Base-by-base conservation (phyloP, 2,113 vertebrate genomes). In the Holacanthus passer region DNA sequence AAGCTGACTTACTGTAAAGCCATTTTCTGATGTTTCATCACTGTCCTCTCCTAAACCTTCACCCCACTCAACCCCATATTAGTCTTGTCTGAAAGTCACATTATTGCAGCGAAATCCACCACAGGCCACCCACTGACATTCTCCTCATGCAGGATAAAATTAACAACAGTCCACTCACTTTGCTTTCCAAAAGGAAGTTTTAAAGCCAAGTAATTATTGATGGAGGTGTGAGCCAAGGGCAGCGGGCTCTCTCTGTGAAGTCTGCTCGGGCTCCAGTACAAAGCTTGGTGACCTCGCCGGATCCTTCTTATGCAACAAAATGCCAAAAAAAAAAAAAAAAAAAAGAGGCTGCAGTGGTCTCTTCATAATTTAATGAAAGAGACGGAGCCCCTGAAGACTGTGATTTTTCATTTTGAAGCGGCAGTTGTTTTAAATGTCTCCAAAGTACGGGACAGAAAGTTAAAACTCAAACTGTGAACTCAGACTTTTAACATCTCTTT, bases 71-170 rank as follows among this genome's bases (percentile, higher is more conserved):
- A 77, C 79, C 83, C 48, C 77, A 43, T 59, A 84, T 91, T 87
- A 84, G 75, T 87, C 82, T 88, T 73, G 63, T 89, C 74, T 86
- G 79, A 79, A 85, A 89, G 88, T 70, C 80, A 58, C 73, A 78
- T 86, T n/a, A 82, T 79, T 58, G 45, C 85, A 32, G 68, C 76
- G 80, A 37, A 79, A 79, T 50, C 59, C 22, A 60, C 69, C 68
- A 27, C 53, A 45, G 72, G 84, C 75, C 77, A 32, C 45, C 59
- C 58, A 1, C 62, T 53, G 78, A 81, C 72, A 19, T 31, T 35
- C 37, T 63, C 29, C 52, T 86, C 86, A 78, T 48, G 76, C 74
- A 31, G 47, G 77, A 58, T 81, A 53, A 75, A 83, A 78, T 80
- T 48, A 76, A 75, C 82, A 79, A 56, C 62, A 71, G 53, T 79